Evolutionary conservation across 1,140 invertebrate species (phyloP).

Genomic region (Bombus ignitus): DNA sequence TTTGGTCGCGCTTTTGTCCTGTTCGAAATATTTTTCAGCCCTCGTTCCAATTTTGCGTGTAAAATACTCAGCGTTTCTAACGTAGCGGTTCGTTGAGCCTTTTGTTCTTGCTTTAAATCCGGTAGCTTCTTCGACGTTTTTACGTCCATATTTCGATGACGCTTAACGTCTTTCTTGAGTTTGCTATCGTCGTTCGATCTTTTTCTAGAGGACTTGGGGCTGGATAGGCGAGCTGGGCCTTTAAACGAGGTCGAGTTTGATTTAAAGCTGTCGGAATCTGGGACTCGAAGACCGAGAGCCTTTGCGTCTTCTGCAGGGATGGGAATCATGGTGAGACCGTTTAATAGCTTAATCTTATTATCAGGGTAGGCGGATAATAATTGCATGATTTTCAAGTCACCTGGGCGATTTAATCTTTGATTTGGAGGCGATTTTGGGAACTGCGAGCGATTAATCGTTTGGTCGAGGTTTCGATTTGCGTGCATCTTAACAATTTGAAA

Average conservation of each 20-base stretch:
- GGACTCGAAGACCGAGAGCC: constrained; percentile 6
- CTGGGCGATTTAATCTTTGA: constrained; percentile 26
- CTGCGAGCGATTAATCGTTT: background rate
- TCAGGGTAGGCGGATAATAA: background rate
- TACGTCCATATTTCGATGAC: background rate
- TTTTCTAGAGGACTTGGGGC: background rate
- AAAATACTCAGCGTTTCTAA: constrained; percentile 42
- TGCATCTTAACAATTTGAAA: background rate
- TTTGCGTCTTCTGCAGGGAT: constrained; percentile 31
- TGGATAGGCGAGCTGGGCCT: background rate
- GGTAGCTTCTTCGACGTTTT: background rate
- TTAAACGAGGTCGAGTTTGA: constrained; percentile 4
- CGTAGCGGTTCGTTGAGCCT: background rate
- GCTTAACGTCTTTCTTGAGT: background rate
- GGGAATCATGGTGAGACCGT: constrained; percentile 30
- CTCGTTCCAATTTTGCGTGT: constrained; percentile 50
- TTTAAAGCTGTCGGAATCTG: background rate
- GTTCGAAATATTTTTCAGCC: constrained; percentile 40
- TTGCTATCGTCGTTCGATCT: background rate
- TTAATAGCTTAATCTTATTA: background rate
- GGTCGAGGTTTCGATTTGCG: background rate
- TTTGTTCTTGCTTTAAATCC: background rate
- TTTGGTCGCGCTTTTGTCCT: background rate
- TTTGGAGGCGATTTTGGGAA: background rate
- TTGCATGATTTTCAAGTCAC: constrained; percentile 18